Evolutionary conservation across 2,113 vertebrate genomes (phyloP).

Genomic region (Mus spicilegus): DNA sequence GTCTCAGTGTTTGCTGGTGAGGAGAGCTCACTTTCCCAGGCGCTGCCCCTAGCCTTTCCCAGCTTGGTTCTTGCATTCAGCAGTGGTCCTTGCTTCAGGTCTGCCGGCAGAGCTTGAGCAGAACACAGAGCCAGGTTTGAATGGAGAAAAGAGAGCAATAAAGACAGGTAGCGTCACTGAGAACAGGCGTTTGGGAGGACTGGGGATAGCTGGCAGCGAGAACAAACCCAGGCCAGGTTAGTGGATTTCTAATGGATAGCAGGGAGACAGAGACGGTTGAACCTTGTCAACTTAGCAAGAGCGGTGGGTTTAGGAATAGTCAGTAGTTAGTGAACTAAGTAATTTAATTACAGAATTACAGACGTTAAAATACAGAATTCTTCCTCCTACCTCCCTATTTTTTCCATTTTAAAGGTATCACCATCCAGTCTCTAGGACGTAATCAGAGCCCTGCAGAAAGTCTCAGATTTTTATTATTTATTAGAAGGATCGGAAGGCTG

Average conservation of each 20-base stretch:
- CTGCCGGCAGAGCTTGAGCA: not conserved
- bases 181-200: not conserved
- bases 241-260: not conserved
- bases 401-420: not conserved
- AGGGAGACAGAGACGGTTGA: not conserved
- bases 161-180: not conserved
- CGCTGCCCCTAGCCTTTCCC: not conserved
- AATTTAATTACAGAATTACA: not conserved
- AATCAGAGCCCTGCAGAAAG: not conserved
- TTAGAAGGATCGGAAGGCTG: not conserved
- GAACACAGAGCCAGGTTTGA: not conserved
- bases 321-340: not conserved
- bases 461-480: slow-evolving; percentile 63
- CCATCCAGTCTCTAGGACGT: not conserved
- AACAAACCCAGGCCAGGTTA: not conserved
- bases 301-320: not conserved
- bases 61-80: fast-evolving
- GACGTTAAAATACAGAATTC: slow-evolving; percentile 11
- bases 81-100: not conserved
- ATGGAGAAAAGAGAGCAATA: not conserved
- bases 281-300: not conserved
- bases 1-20: not conserved
- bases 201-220: not conserved
- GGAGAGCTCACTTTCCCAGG: not conserved
- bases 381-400: not conserved